Percentiles rank a stretch among this genome's conserved stretches.
Conservation (phyloP, 2,113 vertebrate species). For the Circaetus gallicus region DNA sequence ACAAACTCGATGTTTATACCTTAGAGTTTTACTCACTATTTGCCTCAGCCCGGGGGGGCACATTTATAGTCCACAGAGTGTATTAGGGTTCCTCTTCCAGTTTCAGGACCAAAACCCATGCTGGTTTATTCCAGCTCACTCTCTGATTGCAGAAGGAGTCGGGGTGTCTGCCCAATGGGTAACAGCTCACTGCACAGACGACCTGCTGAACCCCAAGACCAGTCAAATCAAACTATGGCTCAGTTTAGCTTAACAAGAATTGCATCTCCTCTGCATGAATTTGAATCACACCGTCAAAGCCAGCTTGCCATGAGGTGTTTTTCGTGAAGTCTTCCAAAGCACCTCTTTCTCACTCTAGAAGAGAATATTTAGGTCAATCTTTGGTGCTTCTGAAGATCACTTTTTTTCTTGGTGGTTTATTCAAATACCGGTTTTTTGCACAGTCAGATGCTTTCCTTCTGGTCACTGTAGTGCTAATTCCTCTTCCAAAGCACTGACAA, state of each 20-base stretch:
- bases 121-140: rapidly evolving
- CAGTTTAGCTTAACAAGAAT: neutral
- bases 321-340: neutral
- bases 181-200: rapidly evolving
- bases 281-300: neutral
- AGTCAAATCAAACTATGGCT: neutral
- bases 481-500: neutral
- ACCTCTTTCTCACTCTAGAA: neutral
- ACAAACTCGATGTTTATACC: neutral
- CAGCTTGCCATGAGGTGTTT: neutral
- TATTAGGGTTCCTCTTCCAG: neutral
- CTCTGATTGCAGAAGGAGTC: neutral
- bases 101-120: neutral
- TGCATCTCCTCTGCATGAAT: neutral
- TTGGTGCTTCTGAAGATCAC: neutral
- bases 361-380: neutral
- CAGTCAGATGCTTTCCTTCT: neutral
- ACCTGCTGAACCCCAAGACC: neutral
- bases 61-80: neutral
- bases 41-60: neutral
- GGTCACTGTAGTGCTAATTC: neutral
- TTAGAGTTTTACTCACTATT: neutral
- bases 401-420: neutral
- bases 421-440: neutral
- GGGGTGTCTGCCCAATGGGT: neutral